Base-by-base conservation (phyloP, 2,113 vertebrate species). In the Mesocricetus auratus region DNA sequence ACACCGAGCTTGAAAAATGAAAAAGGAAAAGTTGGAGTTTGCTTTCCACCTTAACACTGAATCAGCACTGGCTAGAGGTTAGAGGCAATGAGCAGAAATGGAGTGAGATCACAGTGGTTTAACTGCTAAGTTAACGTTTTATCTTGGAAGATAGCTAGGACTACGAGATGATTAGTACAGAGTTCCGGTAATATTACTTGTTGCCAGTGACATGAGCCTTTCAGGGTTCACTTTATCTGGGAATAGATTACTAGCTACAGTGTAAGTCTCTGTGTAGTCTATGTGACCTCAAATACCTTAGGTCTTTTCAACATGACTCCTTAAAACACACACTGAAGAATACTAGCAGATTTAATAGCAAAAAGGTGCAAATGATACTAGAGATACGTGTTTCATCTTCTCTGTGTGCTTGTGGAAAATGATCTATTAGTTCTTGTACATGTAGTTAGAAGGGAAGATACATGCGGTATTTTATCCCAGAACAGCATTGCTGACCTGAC, bases 301-400 rank as follows among this genome's bases (percentile, higher is more conserved):
- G 36, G 15, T 47, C 21, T 93, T 83, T 91, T 85, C 60, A 94
- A 66, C 26, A 93, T 9, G 24, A 58, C 19, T 91, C 86, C 82
- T 71, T 15, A 71, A 42, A 39, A 74, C 90, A 90, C 17, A 87
- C 1, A 36, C 74, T 90, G n/a, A 93, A 42, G n/a, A 93, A 42
- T 36, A 85, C 8, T 47, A 85, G 33, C 29, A 26, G n/a, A 82
- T 66, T 89, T 86, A 93, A 64, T 58, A 89, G 12, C 74, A 82
- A 74, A 45, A 60, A 96, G 91, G n/a, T 74, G 5, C 31, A 71
- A 89, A 71, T 69, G 21, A 36, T 17, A 85, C 29, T 15, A 81
- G 16, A 50, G 62, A 92, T 91, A n/a, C 29, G 3, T 47, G 2
- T 29, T 47, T 93, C 7, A 16, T 71, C 26, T 88, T 16, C 22